phyloP scores from a whole-genome alignment of 2,113 vertebrate species.

The Himantopus leucocephalus region DNA sequence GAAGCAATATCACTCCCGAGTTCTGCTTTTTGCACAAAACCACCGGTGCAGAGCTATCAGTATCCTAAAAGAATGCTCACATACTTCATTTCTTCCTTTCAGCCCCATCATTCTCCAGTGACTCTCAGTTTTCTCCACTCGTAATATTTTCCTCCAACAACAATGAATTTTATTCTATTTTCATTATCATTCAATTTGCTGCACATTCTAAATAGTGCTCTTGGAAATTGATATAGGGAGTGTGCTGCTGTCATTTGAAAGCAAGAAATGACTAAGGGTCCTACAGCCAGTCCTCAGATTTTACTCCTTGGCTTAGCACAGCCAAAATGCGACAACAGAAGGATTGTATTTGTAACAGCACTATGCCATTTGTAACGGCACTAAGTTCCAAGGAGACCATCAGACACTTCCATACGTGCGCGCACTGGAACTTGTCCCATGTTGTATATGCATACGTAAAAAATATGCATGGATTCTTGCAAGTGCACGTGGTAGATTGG shows the following conservation, averaged over 20 bases:
- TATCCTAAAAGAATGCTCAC: background rate
- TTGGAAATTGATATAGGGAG: background rate
- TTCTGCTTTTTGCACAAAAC: background rate
- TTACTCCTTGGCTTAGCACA: background rate
- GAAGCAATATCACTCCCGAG: background rate
- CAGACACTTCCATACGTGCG: accelerated
- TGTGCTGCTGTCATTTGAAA: background rate
- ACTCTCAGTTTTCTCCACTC: background rate
- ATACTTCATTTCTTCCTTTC: background rate
- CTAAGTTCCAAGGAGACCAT: background rate
- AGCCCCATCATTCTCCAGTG: background rate
- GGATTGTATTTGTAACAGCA: background rate
- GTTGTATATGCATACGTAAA: background rate
- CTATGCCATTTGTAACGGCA: background rate
- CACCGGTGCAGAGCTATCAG: background rate
- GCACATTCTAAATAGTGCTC: background rate
- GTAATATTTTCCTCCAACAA: background rate
- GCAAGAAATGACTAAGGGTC: background rate
- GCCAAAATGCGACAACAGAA: background rate
- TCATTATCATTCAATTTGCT: background rate
- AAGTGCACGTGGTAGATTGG: accelerated
- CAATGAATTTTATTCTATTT: background rate
- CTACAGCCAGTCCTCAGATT: background rate
- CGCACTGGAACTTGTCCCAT: accelerated
- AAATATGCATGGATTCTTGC: accelerated